These are phyloP conservation scores for Leptoteleia sp. DNA, from an alignment of 1,140 invertebrate genomes.

Conservation along the genomic window DNA sequence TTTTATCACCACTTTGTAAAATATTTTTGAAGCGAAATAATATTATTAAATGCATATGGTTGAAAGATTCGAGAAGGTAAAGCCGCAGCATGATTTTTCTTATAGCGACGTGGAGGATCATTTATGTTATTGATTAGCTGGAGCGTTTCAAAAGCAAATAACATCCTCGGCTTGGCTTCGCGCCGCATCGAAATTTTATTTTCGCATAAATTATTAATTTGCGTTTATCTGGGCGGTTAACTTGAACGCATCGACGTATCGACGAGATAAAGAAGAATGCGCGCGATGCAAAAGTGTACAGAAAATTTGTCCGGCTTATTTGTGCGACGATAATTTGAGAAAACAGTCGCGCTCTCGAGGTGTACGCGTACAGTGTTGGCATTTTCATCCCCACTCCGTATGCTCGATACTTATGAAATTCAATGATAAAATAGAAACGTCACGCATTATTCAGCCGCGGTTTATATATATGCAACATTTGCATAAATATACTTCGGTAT, in stretches of 20 bases:
- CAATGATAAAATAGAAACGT: constrained; percentile 33
- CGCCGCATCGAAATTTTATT: constrained; percentile 1
- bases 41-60: too few relatives aligned
- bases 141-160: constrained; percentile 19
- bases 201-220: constrained; percentile 1
- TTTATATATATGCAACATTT: constrained; percentile 2
- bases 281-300: constrained; percentile 4
- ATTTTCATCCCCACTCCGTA: neutral
- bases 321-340: constrained; percentile 15
- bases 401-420: constrained; percentile 19
- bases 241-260: constrained; percentile 1
- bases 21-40: too few relatives aligned
- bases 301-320: constrained; percentile 5
- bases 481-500: constrained; percentile 3
- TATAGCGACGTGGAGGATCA: constrained; percentile 17
- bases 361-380: neutral
- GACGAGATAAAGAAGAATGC: constrained; percentile 15
- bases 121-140: constrained; percentile 29
- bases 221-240: too few relatives aligned
- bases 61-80: constrained; percentile 5
- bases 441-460: constrained; percentile 9
- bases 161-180: neutral
- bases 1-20: too few relatives aligned
- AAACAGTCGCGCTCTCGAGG: constrained; percentile 3
- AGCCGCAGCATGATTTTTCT: constrained; percentile 19